phyloP scores from a whole-genome alignment of 2,888 invertebrate genomes.

The Pediacus dermestoides region DNA sequence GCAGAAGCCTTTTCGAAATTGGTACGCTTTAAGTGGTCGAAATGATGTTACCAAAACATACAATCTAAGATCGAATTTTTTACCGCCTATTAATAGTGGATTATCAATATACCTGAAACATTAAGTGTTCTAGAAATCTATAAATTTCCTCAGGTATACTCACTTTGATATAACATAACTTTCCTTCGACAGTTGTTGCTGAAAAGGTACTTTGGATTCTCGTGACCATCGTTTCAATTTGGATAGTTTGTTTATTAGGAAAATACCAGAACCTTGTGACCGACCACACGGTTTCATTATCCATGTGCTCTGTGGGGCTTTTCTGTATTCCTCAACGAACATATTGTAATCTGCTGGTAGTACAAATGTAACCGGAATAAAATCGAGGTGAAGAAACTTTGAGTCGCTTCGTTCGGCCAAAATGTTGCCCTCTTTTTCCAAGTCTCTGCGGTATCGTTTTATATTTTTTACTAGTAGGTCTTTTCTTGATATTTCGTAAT shows the following conservation, averaged over 20 bases:
- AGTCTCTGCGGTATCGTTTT: conserved; percentile 86
- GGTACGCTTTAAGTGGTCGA: conserved; percentile 87
- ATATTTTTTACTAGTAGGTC: conserved; percentile 95
- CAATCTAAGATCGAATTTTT: conserved; percentile 90
- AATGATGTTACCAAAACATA: conserved; percentile 93
- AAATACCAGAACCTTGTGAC: conserved; percentile 92
- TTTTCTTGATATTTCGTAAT: conserved; percentile 91
- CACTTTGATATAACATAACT: conserved; percentile 92
- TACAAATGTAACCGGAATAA: conserved; percentile 91
- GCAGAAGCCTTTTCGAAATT: conserved; percentile 90
- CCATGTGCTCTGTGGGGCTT: conserved; percentile 93
- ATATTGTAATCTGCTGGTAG: conserved; percentile 94
- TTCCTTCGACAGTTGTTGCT: conserved; percentile 81
- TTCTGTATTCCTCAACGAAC: conserved; percentile 94
- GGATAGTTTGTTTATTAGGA: conserved; percentile 90
- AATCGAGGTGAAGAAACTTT: conserved; percentile 80
- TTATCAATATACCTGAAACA: conserved; percentile 79
- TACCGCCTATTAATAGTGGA: conserved; percentile 90
- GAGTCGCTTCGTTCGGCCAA: conserved; percentile 79
- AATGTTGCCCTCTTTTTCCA: conserved; percentile 85
- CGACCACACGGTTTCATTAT: conserved; percentile 97
- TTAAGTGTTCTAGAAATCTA: no score
- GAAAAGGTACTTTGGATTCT: conserved; percentile 80
- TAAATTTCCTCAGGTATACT: conserved; percentile 5
- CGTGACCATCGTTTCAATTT: conserved; percentile 89